Evolutionary conservation across 1,140 invertebrate species (phyloP).

Genomic region (Trachymyrmex septentrionalis): DNA sequence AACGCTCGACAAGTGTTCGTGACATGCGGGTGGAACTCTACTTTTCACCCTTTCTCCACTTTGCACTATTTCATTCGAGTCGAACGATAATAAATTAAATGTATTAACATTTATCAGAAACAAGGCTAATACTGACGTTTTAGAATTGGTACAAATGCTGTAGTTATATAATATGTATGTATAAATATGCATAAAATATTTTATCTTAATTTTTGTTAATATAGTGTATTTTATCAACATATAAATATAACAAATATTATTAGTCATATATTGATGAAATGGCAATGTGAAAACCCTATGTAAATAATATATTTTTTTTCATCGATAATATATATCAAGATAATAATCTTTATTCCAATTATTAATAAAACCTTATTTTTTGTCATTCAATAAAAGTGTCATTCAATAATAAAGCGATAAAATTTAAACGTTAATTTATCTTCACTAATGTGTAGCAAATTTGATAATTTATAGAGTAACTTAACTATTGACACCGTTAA

Average conservation of each 20-base stretch:
- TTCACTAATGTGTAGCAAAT: slow-evolving; percentile 1
- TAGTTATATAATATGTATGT: neutral
- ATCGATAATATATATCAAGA: neutral
- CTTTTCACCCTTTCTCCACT: slow-evolving; percentile 23
- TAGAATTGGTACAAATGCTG: neutral
- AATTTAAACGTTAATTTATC: neutral
- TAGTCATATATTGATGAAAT: neutral
- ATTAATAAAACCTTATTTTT: neutral
- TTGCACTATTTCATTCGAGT: neutral
- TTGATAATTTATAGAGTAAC: slow-evolving; percentile 24
- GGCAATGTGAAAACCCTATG: neutral
- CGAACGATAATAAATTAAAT: neutral
- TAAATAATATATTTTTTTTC: neutral
- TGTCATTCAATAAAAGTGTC: neutral
- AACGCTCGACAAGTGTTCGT: slow-evolving; percentile 54
- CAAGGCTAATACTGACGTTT: neutral
- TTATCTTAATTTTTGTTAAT: neutral
- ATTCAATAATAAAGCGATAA: neutral
- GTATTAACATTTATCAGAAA: neutral
- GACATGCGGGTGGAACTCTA: slow-evolving; percentile 55
- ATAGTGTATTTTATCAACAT: neutral
- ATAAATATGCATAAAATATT: neutral
- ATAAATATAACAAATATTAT: too few species aligned
- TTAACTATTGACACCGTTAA: neutral
- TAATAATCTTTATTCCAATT: neutral